Conservation (phyloP, 2,888 invertebrate genomes). For the Digitonthophagus gazella region DNA sequence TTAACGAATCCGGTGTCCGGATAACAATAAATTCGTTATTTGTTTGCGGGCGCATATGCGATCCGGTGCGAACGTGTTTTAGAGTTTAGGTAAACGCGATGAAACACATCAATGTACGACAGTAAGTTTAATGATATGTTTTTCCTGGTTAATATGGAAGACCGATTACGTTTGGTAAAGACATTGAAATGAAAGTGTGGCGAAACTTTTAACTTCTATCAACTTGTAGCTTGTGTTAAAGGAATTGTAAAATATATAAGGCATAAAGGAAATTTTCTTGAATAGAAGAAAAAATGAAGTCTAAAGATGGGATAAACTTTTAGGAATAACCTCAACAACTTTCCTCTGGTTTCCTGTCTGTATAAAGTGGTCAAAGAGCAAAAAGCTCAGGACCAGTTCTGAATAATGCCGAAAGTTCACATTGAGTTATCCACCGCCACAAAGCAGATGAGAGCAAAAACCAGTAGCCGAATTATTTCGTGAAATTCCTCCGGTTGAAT, state of each 20-base stretch:
- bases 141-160: too few relatives aligned
- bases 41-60: neutral
- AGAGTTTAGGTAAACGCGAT: too few relatives aligned
- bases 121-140: too few relatives aligned
- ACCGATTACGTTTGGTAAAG: too few relatives aligned
- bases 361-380: neutral
- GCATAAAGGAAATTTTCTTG: too few relatives aligned
- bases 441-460: neutral
- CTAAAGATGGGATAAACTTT: neutral
- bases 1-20: neutral
- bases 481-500: neutral
- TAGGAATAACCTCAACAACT: neutral
- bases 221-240: too few relatives aligned
- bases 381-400: neutral
- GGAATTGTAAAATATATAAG: too few relatives aligned
- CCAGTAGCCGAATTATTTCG: neutral
- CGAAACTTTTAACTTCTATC: too few relatives aligned
- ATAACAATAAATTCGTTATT: constrained; percentile 10
- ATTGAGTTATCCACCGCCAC: neutral
- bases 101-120: too few relatives aligned
- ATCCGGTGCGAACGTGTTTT: too few relatives aligned
- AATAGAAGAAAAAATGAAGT: neutral
- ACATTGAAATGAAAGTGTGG: too few relatives aligned
- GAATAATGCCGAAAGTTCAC: neutral
- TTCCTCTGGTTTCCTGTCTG: neutral